phyloP scores from a whole-genome alignment of 2,888 invertebrate genomes.

The Aromia moschata region DNA sequence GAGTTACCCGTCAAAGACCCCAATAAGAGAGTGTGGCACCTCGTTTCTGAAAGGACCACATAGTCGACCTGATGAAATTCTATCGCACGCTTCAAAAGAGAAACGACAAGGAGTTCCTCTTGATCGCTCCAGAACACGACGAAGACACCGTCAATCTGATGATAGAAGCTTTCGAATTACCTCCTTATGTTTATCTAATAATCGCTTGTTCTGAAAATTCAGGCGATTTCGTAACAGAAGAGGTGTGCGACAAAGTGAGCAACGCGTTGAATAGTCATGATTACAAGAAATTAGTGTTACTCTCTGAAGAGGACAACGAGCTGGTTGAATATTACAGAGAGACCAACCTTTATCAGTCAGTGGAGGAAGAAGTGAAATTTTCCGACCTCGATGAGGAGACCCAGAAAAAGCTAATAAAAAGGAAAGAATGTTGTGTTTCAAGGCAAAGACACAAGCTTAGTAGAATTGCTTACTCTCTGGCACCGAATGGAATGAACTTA shows the following conservation, averaged over 20 bases:
- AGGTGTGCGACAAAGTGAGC: background rate
- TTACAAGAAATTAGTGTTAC: background rate
- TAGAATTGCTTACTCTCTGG: background rate
- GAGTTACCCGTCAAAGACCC: background rate
- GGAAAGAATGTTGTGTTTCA: slow-evolving; percentile 13
- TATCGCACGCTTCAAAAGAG: background rate
- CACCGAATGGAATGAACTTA: background rate
- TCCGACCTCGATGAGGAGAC: background rate
- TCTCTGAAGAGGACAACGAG: background rate
- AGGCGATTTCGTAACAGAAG: background rate
- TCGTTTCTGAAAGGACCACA: background rate
- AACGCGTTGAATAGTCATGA: background rate
- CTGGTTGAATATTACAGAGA: background rate
- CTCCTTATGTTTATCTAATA: background rate
- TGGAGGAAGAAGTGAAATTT: background rate
- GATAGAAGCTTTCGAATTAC: background rate
- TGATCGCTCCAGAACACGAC: background rate
- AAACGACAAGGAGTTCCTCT: slow-evolving; percentile 2
- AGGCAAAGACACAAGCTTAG: background rate
- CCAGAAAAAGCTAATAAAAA: background rate
- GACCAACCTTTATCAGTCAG: background rate
- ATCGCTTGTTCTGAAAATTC: background rate
- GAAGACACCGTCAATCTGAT: background rate
- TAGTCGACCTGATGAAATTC: background rate
- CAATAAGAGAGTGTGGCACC: background rate